phyloP scores from a whole-genome alignment of 2,888 invertebrate species.

The Euspilapteryx auroguttella region DNA sequence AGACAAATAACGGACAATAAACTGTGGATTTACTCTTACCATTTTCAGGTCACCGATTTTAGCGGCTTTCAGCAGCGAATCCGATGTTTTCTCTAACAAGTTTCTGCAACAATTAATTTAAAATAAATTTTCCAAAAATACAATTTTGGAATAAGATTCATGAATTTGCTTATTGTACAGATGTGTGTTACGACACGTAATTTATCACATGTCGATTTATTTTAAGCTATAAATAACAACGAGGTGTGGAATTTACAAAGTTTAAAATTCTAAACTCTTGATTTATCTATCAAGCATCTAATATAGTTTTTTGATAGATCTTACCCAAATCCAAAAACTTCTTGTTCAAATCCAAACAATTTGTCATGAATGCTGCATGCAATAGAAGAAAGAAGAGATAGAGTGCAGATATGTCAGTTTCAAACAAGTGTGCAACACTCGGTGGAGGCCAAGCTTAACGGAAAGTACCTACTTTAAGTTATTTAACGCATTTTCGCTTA shows the following conservation, averaged over 20 bases:
- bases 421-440: slow-evolving; percentile 20
- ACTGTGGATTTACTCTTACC: slow-evolving; percentile 65
- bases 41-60: slow-evolving; percentile 79
- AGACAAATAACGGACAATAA: too few relatives aligned
- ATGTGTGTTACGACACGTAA: too few relatives aligned
- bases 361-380: slow-evolving; percentile 83
- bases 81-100: slow-evolving; percentile 80
- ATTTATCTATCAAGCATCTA: slow-evolving; percentile 1
- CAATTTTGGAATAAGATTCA: slow-evolving; percentile 9
- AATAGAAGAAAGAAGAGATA: slow-evolving; percentile 55
- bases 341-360: slow-evolving; percentile 79
- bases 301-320: too few relatives aligned
- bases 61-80: slow-evolving; percentile 80
- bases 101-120: slow-evolving; percentile 61
- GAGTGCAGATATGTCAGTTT: slow-evolving; percentile 35
- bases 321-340: slow-evolving; percentile 74
- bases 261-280: too few relatives aligned
- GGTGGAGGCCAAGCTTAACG: too few relatives aligned
- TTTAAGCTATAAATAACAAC: slow-evolving; percentile 1
- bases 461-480: too few relatives aligned
- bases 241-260: too few relatives aligned
- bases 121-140: slow-evolving; percentile 8
- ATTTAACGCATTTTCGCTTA: too few relatives aligned
- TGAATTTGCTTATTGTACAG: too few relatives aligned
- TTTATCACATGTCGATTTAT: too few relatives aligned